Percentiles rank a stretch among this genome's conserved stretches.
Conservation (phyloP, 2,888 invertebrate genomes). For the Eumerus sabulonum region DNA sequence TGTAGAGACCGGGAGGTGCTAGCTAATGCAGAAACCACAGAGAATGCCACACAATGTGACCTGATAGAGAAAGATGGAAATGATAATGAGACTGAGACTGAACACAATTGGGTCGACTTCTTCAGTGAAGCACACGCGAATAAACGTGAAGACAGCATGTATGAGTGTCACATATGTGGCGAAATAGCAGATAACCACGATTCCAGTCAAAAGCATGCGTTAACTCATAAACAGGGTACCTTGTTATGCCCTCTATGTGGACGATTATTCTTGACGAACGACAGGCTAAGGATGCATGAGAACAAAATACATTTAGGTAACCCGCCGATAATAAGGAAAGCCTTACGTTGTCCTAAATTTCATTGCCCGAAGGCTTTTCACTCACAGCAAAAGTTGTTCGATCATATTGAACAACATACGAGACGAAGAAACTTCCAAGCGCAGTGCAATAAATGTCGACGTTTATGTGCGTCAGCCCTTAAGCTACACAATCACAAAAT, state of each 20-base stretch:
- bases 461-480: constrained; percentile 16
- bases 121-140: constrained; percentile 24
- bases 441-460: constrained; percentile 36
- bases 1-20: constrained; percentile 23
- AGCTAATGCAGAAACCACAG: not conserved
- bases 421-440: constrained; percentile 38
- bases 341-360: constrained; percentile 51
- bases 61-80: constrained; percentile 22
- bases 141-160: constrained; percentile 6
- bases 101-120: constrained; percentile 33
- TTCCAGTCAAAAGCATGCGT: constrained; percentile 14
- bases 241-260: constrained; percentile 47
- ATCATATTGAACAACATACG: constrained; percentile 48
- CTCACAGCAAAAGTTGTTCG: constrained; percentile 25
- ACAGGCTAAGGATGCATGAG: constrained; percentile 30
- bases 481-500: constrained; percentile 32
- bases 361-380: constrained; percentile 50
- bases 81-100: not conserved
- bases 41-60: constrained; percentile 24
- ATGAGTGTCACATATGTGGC: constrained; percentile 50
- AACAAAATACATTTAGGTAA: not conserved
- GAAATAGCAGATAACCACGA: constrained; percentile 29
- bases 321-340: constrained; percentile 24
- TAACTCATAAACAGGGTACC: constrained; percentile 22
- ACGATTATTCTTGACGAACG: constrained; percentile 2